Evolutionary conservation across 2,888 invertebrate species (phyloP).

Genomic region (Allophyes oxyacanthae): DNA sequence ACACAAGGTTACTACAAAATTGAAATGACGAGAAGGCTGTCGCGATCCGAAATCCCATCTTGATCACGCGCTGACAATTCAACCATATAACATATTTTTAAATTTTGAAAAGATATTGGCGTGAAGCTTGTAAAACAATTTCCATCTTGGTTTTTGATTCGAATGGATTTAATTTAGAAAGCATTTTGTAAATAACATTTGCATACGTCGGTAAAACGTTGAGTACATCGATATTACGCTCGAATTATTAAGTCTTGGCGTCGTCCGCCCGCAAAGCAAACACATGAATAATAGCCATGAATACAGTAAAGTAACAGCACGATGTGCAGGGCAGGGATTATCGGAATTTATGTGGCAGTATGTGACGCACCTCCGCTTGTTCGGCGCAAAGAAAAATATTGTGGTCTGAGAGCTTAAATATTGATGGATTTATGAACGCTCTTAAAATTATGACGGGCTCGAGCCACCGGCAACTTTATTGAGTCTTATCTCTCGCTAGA

Average conservation of each 20-base stretch:
- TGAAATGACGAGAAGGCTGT: neutral
- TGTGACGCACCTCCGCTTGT: slow-evolving; percentile 81
- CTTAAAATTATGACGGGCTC: slow-evolving; percentile 85
- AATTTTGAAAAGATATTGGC: neutral
- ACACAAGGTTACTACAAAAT: neutral
- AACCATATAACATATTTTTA: slow-evolving; percentile 15
- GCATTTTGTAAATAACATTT: slow-evolving; percentile 34
- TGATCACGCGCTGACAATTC: slow-evolving; percentile 9
- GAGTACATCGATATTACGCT: slow-evolving; percentile 72
- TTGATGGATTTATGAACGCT: slow-evolving; percentile 88
- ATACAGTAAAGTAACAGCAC: slow-evolving; percentile 75
- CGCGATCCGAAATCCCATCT: slow-evolving; percentile 1
- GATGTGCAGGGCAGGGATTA: slow-evolving; percentile 81
- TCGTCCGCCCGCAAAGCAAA: slow-evolving; percentile 78
- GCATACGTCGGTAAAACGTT: slow-evolving; percentile 56
- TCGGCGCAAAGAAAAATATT: slow-evolving; percentile 82
- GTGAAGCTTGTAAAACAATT: slow-evolving; percentile 10
- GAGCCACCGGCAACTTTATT: slow-evolving; percentile 82
- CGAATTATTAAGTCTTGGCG: slow-evolving; percentile 81
- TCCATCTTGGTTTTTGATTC: slow-evolving; percentile 21
- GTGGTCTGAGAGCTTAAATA: slow-evolving; percentile 84
- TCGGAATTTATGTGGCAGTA: slow-evolving; percentile 84
- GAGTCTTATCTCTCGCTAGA: slow-evolving; percentile 81
- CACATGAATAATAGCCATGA: slow-evolving; percentile 81
- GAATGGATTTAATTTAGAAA: slow-evolving; percentile 28